Percentiles rank a stretch among this genome's conserved stretches.
Conservation (phyloP, 2,888 invertebrate species). For the Agrotis puta region DNA sequence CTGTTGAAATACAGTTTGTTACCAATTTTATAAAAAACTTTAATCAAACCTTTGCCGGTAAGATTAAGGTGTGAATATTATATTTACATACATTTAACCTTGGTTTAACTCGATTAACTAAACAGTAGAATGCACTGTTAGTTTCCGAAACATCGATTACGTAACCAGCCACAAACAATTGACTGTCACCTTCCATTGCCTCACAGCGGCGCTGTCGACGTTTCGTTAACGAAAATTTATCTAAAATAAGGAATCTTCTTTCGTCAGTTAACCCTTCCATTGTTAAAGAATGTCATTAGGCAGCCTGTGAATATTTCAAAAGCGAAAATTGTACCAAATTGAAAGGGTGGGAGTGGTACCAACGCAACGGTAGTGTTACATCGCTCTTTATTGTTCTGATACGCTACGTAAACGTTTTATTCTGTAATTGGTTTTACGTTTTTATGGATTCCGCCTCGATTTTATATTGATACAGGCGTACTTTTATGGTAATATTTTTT, state of each 20-base stretch:
- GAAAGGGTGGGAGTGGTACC: conserved; percentile 23
- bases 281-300: conserved; percentile 62
- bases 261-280: conserved; percentile 50
- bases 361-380: conserved; percentile 24
- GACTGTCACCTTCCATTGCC: conserved; percentile 47
- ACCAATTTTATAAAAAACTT: conserved; percentile 1
- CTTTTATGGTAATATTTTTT: conserved; percentile 46
- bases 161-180: conserved; percentile 48
- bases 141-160: conserved; percentile 37
- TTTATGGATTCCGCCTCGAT: conserved; percentile 58
- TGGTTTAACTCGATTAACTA: background rate
- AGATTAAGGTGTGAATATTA: background rate
- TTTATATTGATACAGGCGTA: conserved; percentile 34
- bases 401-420: conserved; percentile 58
- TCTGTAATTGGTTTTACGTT: conserved; percentile 64
- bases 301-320: conserved; percentile 66
- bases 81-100: background rate
- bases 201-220: conserved; percentile 21
- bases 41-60: background rate
- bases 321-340: conserved; percentile 61
- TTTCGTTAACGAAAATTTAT: conserved; percentile 52
- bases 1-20: conserved; percentile 10
- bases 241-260: conserved; percentile 58
- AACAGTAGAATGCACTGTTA: conserved; percentile 20
- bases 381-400: conserved; percentile 60